phyloP scores from a whole-genome alignment of 2,888 invertebrate genomes.

The Hoplodrina ambigua region DNA sequence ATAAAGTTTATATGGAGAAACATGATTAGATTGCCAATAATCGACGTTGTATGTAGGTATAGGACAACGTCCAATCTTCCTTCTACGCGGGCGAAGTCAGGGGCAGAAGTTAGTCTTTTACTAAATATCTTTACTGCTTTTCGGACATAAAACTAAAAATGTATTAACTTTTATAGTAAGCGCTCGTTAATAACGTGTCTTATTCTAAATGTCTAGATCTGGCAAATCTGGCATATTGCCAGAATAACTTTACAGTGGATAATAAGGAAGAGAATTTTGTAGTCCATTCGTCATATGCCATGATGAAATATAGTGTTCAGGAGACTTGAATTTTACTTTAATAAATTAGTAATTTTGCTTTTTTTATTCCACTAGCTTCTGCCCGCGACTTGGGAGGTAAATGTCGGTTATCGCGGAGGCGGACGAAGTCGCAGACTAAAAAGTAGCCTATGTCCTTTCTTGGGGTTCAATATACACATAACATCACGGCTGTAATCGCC shows the following conservation, averaged over 20 bases:
- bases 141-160: slow-evolving; percentile 15
- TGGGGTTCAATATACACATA: no score
- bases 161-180: slow-evolving; percentile 17
- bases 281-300: slow-evolving; percentile 52
- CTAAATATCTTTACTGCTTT: not conserved
- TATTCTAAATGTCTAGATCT: slow-evolving; percentile 37
- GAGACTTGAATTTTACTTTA: not conserved
- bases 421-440: no score
- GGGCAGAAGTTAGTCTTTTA: not conserved
- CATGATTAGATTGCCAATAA: no score
- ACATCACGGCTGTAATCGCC: no score
- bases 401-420: no score
- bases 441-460: no score
- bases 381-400: no score
- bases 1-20: no score
- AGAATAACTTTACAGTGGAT: slow-evolving; percentile 26
- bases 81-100: no score
- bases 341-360: not conserved
- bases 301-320: slow-evolving; percentile 44
- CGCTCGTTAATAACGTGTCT: slow-evolving; percentile 45
- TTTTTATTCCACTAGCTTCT: not conserved
- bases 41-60: no score
- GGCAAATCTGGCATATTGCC: slow-evolving; percentile 53
- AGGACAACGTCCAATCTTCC: no score
- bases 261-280: slow-evolving; percentile 50